These are phyloP conservation scores for Ia io DNA, from an alignment of 2,113 vertebrate species.

Conservation along the genomic window DNA sequence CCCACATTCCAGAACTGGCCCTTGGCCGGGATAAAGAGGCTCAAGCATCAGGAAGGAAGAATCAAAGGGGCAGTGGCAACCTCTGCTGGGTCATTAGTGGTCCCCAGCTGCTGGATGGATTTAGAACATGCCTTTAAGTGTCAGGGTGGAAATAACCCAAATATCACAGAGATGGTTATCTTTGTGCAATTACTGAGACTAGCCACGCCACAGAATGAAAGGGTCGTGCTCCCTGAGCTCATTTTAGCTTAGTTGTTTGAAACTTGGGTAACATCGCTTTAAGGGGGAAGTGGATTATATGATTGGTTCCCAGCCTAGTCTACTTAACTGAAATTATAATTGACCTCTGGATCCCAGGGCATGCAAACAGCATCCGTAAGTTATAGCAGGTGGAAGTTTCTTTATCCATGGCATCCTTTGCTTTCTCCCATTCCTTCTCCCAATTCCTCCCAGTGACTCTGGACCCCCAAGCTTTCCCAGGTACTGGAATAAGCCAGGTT, in stretches of 20 bases:
- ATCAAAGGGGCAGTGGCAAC: neutral
- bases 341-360: neutral
- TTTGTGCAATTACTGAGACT: neutral
- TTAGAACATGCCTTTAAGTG: neutral
- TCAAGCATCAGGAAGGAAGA: neutral
- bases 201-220: neutral
- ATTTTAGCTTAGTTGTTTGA: neutral
- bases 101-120: neutral
- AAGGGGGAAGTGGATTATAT: neutral
- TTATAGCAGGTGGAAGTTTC: neutral
- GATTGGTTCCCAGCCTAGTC: neutral
- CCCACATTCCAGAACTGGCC: neutral
- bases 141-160: neutral
- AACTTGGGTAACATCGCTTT: neutral
- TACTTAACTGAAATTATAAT: neutral
- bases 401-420: neutral
- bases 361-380: neutral
- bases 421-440: neutral
- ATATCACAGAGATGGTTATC: neutral
- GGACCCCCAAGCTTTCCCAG: neutral
- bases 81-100: neutral
- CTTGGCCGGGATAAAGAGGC: neutral
- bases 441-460: neutral
- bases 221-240: neutral
- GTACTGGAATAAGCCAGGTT: neutral